Base-by-base conservation (phyloP, 2,888 invertebrate genomes). In the Drosophila mettleri region DNA sequence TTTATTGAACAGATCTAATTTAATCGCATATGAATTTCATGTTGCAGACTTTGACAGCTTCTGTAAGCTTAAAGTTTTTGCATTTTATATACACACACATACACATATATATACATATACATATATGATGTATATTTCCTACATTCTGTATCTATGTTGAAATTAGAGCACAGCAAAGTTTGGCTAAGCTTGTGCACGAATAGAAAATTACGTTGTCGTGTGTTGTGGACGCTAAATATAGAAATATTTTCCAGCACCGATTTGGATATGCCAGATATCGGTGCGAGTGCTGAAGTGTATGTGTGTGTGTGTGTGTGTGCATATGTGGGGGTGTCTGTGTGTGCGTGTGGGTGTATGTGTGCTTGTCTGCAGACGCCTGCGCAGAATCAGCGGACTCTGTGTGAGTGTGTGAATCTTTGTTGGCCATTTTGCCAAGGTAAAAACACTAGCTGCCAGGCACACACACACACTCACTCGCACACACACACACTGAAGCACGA, bases 381-480 rank as follows among this genome's bases (percentile, higher is more conserved):
- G 74, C 68, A 59, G 48, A 18, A 64, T 31, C 14, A 18, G 12
- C 46, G 4, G 12, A 34, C 22, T 39, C n/a, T 46, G 12, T 36
- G 27, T 52, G 36, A 45, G 52, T 29, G 7, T 38, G 46, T 39
- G 46, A 16, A 55, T 54, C 63, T 45, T 36, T 76, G 62, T 77
- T 77, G 69, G 62, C 66, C 53, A 71, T 73, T 86, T 79, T 64
- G 69, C 86, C 84, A 83, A 81, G 78, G 75, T 78, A 82, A 77
- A 69, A 65, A 52, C 64, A 64, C 48, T 65, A 69, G 69, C 71
- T 63, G 62, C 29, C 39, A 65, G 61, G 31, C 43, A 58, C 55
- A 67, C 62, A 55, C 53, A 29, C 55, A 31, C 48, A 55, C 39
- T 34, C 60, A 59, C 55, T 46, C 61, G 58, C 60, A 57, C 53